Conservation (phyloP, 2,888 invertebrate genomes). For the Spatulosminthurus flaviceps region DNA sequence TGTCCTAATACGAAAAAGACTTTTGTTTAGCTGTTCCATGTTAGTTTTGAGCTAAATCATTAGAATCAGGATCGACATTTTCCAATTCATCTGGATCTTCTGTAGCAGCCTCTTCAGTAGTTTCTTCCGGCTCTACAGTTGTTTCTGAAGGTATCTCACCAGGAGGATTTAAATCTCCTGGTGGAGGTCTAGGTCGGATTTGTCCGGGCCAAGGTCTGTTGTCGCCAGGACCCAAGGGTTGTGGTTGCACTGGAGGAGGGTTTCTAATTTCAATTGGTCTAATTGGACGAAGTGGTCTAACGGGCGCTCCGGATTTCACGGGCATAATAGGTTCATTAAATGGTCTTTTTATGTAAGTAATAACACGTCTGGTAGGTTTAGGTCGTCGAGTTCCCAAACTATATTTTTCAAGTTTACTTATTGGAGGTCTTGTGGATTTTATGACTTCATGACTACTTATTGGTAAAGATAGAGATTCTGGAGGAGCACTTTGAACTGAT, state of each 20-base stretch:
- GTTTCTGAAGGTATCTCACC: constrained; percentile 19
- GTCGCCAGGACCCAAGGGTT: too few species aligned
- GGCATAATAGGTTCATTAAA: not conserved
- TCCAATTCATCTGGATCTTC: constrained; percentile 34
- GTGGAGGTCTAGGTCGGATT: constrained; percentile 39
- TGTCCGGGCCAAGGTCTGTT: too few species aligned
- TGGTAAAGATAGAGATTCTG: not conserved
- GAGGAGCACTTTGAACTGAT: not conserved
- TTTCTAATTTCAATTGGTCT: not conserved
- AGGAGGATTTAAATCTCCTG: constrained; percentile 39
- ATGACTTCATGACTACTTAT: not conserved
- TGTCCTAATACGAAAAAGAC: too few species aligned
- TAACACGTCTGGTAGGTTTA: not conserved
- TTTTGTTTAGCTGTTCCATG: not conserved
- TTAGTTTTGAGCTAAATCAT: not conserved
- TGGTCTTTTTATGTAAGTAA: not conserved
- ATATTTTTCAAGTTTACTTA: constrained; percentile 4
- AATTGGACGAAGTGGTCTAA: not conserved
- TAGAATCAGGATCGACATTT: constrained; percentile 24
- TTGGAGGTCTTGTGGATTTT: not conserved
- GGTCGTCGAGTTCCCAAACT: not conserved
- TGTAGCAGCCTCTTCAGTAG: constrained; percentile 14
- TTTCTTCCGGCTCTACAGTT: constrained; percentile 5
- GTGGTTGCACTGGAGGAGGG: constrained; percentile 38
- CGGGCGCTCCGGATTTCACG: not conserved